Evolutionary conservation across 2,888 invertebrate genomes (phyloP).

Genomic region (Poecilobothrus nobilitatus): DNA sequence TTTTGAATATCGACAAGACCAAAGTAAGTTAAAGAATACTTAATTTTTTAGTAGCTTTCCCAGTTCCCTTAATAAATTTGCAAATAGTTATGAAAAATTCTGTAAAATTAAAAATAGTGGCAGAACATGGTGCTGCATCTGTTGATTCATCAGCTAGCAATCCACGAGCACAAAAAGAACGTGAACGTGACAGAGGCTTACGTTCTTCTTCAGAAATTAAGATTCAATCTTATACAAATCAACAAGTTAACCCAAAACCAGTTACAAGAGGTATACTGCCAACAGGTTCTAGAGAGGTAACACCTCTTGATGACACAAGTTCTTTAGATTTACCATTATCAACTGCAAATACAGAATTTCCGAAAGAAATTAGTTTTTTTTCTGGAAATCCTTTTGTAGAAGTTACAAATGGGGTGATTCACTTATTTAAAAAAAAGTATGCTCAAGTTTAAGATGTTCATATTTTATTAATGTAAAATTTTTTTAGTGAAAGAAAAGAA

Average conservation of each 20-base stretch:
- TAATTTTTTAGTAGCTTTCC: neutral
- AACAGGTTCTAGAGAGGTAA: constrained; percentile 53
- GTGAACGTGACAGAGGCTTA: constrained; percentile 52
- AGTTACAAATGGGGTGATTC: constrained; percentile 91
- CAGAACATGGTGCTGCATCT: constrained; percentile 42
- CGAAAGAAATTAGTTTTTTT: constrained; percentile 66
- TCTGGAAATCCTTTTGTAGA: constrained; percentile 97
- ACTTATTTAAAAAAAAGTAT: constrained; percentile 95
- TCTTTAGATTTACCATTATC: constrained; percentile 20
- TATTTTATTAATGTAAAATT: neutral
- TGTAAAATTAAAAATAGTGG: constrained; percentile 25
- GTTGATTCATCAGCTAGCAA: constrained; percentile 39
- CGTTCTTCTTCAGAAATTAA: constrained; percentile 62
- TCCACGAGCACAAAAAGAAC: constrained; percentile 44
- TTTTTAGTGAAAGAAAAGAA: constrained; percentile 62
- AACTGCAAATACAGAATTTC: constrained; percentile 34
- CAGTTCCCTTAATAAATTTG: neutral
- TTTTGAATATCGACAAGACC: constrained; percentile 46
- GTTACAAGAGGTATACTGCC: constrained; percentile 52
- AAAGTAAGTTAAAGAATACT: neutral
- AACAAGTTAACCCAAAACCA: constrained; percentile 44
- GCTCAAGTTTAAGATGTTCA: neutral
- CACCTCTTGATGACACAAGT: constrained; percentile 38
- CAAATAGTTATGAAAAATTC: constrained; percentile 12
- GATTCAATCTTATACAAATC: constrained; percentile 69